Evolutionary conservation across 2,888 invertebrate genomes (phyloP), one percentile per base, ranked within the genome.

Genomic region (Drosophila recens): DNA sequence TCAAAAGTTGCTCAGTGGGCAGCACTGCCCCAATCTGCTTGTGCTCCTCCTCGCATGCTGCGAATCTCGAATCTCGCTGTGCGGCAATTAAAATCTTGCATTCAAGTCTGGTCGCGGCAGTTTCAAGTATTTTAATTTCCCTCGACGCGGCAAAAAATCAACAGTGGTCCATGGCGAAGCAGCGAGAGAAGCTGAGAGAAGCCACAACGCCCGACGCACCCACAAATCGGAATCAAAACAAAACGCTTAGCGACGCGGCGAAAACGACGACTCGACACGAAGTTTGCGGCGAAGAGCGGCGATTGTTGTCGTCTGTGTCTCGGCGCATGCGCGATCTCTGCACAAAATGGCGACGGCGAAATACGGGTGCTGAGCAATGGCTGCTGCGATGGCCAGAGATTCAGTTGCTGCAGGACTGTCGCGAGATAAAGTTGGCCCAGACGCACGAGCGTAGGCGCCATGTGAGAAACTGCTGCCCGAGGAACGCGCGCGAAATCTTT

Each of bases 1-100:
- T 59, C 71, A 57, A 51, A 52, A 66, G 27, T 43, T 36, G 67
- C 61, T n/a, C 17, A 20, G 46, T 46, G 51, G 58, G 53, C 17
- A 59, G 46, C 11, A 43, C 20, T 62, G 56, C 53, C 48, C 46
- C 56, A 56, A 54, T 17, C 54, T 56, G 36, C 30, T 11, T n/a
- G 27, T n/a, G 30, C 36, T 45, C 38, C 57, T 30, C 30, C 30
- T 38, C 30, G 20, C 33, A 42, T 57, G 62, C 23, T 59, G 58
- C 61, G 67, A 53, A 34, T 57, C 75, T 63, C 73, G 75, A 53
- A 34, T 57, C 75, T 63, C 73, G 75, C 54, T 69, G 72, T 72
- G 88, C 88, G 86, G 73, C 84, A 89, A 84, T 89, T 84, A 84
- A 89, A 84, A 76, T 89, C 88, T 76, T 68, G 80, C 72, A 79